Base-by-base conservation (phyloP, 2,113 vertebrate genomes). In the Etheostoma spectabile region DNA sequence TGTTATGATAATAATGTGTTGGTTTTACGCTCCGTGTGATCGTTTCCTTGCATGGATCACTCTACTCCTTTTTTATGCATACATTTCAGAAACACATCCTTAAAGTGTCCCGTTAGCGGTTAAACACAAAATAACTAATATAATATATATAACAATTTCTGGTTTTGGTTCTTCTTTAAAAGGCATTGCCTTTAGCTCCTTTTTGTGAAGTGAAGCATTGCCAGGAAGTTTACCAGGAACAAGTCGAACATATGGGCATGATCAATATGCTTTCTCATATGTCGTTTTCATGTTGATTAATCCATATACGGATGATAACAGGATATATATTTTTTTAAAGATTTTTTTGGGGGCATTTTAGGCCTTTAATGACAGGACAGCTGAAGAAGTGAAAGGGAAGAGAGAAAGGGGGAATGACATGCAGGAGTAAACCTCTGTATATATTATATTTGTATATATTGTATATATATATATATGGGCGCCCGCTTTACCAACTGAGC, bases 171-270 rank as follows among this genome's bases (percentile, higher is more conserved):
- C 38, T 35, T 35, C 49, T 66, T 64, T 62, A 45, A 74, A 62
- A 15, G 19, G 11, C 15, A 59, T 63, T 42, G 8, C 27, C 19
- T 67, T 67, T 11, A 19, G 22, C 5, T 61, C 6, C 1, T 56
- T 60, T 19, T 67, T 65, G 62, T 69, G 74, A 64, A 60, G 30
- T 59, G 49, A 46, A 72, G 35, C 51, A 70, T 46, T 80, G 42
- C 67, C 33, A 27, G 33, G 27, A 52, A 56, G 15, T 45, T 81
- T 51, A 81, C 78, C 49, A 51, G 65, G 46, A 68, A 30, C 15
- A 22, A 5, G 49, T n/a, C 14, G 6, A 83, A 79, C 66, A 86
- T 73, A 69, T 62, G 82, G 49, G 21, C 35, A 5, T 80, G n/a
- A n/a, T n/a, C n/a, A n/a, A n/a, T n/a, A n/a, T n/a, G n/a, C n/a